A percentile compares a stretch with the other conserved stretches of the same genome.
phyloP scores from a whole-genome alignment of 2,888 invertebrate genomes.

The Heliothis peltigera region DNA sequence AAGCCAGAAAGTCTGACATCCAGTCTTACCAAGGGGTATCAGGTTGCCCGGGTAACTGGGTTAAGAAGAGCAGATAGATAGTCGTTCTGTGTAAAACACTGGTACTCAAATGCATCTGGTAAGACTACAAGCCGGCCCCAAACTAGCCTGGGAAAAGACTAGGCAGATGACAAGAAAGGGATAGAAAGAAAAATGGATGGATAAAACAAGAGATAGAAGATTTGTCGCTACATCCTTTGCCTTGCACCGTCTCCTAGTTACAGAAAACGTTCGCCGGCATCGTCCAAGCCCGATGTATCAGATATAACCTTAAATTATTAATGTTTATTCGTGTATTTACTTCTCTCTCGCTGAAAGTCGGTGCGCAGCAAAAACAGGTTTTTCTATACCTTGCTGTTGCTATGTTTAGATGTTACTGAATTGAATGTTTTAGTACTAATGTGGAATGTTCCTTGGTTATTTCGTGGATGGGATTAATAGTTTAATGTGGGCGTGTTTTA shows the following conservation, averaged over 20 bases:
- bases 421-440: neutral
- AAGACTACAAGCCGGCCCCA: no score
- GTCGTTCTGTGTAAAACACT: no score
- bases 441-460: neutral
- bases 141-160: no score
- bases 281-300: constrained; percentile 70
- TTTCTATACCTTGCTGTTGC: constrained; percentile 10
- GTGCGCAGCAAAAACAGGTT: constrained; percentile 31
- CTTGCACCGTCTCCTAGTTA: constrained; percentile 43
- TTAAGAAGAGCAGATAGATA: no score
- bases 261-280: constrained; percentile 61
- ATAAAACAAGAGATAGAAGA: no score
- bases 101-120: no score
- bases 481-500: no score
- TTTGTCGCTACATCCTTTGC: constrained; percentile 21
- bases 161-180: no score
- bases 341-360: constrained; percentile 54
- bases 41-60: no score
- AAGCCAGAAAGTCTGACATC: no score
- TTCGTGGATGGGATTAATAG: neutral
- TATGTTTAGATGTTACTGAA: constrained; percentile 10
- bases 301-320: constrained; percentile 79
- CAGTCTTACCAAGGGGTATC: no score
- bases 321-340: constrained; percentile 72
- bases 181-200: no score